phyloP scores from a whole-genome alignment of 2,797 vertebrate species.

The Pseudocheirus occidentalis region DNA sequence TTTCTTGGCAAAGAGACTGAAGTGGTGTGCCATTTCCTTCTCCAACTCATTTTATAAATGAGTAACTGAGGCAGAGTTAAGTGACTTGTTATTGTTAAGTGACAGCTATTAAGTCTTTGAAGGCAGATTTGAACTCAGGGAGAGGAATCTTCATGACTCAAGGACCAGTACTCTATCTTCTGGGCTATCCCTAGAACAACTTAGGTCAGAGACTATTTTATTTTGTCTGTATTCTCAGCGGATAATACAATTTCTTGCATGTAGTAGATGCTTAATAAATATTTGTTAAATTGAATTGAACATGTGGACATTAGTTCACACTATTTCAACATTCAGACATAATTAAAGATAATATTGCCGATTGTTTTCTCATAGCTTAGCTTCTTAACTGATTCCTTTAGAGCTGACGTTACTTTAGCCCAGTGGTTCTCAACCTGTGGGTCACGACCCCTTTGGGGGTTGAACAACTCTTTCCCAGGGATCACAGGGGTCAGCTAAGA shows the following conservation, averaged over 20 bases:
- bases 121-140: not conserved
- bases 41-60: not conserved
- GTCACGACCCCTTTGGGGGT: too few species aligned
- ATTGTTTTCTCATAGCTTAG: not conserved
- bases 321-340: not conserved
- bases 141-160: not conserved
- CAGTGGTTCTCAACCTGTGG: too few species aligned
- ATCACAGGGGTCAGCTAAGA: too few species aligned
- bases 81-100: not conserved
- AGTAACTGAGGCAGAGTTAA: too few species aligned
- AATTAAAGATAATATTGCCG: not conserved
- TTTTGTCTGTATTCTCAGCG: not conserved
- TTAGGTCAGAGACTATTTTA: not conserved
- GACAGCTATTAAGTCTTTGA: not conserved
- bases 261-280: too few species aligned
- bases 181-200: not conserved
- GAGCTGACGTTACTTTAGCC: not conserved
- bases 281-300: not conserved
- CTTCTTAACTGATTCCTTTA: not conserved
- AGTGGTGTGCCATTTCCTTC: not conserved
- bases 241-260: not conserved
- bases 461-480: too few species aligned
- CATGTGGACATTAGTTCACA: not conserved
- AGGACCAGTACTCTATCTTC: too few species aligned
- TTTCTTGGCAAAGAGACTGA: not conserved